Conservation (phyloP, 2,113 vertebrate species). For the Dromaius novaehollandiae region DNA sequence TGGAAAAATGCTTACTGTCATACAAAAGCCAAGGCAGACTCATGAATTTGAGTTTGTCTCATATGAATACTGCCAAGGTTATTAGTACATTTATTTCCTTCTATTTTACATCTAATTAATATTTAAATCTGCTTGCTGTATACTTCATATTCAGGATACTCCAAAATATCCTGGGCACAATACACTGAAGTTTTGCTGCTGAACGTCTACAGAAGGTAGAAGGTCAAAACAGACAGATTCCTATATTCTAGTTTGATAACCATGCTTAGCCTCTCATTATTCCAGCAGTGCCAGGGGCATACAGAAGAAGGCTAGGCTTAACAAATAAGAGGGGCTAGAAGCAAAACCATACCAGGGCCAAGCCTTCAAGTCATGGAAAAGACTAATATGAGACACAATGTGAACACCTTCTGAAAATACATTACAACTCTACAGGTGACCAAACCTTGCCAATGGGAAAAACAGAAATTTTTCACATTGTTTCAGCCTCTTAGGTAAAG, state of each 20-base stretch:
- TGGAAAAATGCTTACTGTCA: neutral
- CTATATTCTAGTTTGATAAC: neutral
- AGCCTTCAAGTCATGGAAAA: neutral
- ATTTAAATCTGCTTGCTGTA: neutral
- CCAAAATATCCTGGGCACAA: neutral
- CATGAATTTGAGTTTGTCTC: neutral
- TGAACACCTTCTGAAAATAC: neutral
- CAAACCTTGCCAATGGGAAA: neutral
- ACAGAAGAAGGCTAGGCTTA: accelerated
- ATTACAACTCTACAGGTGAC: neutral
- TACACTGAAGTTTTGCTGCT: neutral
- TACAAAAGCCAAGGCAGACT: neutral
- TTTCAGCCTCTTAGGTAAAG: neutral
- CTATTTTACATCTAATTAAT: neutral
- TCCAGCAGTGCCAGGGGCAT: neutral
- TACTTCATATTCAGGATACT: neutral
- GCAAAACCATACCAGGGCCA: neutral
- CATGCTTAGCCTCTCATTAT: neutral
- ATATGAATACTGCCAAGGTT: neutral
- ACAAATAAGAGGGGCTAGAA: neutral
- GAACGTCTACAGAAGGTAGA: neutral
- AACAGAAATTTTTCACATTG: neutral
- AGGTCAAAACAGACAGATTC: neutral
- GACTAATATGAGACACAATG: neutral
- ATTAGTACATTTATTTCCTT: neutral